Evolutionary conservation across 2,888 invertebrate species (phyloP).

Genomic region (Galeruca laticollis): DNA sequence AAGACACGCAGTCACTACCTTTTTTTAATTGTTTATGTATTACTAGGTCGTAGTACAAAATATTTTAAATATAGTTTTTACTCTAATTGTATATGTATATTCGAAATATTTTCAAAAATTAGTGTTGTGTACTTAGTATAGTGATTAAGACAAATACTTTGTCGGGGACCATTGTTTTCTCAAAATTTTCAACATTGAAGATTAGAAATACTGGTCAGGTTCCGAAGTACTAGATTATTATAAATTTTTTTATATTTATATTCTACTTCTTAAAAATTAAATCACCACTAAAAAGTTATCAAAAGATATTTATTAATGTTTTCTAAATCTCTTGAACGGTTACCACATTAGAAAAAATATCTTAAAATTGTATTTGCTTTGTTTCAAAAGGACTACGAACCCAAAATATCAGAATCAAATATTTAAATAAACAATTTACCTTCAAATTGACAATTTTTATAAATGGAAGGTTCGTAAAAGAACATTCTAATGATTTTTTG

Average conservation of each 20-base stretch:
- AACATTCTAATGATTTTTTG: too few species aligned
- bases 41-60: conserved; percentile 42
- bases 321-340: too few species aligned
- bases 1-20: too few species aligned
- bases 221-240: conserved; percentile 46
- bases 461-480: too few species aligned
- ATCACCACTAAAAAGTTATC: too few species aligned
- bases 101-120: conserved; percentile 39
- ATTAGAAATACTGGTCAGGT: conserved; percentile 54
- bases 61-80: conserved; percentile 53
- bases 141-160: conserved; percentile 26
- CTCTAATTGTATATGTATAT: conserved; percentile 42
- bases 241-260: conserved; percentile 46
- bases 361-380: too few species aligned
- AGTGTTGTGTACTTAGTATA: conserved; percentile 51
- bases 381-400: too few species aligned
- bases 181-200: conserved; percentile 43
- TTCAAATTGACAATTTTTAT: too few species aligned
- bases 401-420: too few species aligned
- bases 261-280: conserved; percentile 40
- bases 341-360: too few species aligned
- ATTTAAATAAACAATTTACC: too few species aligned
- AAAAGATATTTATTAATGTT: too few species aligned
- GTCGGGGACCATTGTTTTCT: conserved; percentile 52
- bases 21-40: conserved; percentile 16